phyloP scores from a whole-genome alignment of 2,113 vertebrate species.

The Polypterus senegalus region DNA sequence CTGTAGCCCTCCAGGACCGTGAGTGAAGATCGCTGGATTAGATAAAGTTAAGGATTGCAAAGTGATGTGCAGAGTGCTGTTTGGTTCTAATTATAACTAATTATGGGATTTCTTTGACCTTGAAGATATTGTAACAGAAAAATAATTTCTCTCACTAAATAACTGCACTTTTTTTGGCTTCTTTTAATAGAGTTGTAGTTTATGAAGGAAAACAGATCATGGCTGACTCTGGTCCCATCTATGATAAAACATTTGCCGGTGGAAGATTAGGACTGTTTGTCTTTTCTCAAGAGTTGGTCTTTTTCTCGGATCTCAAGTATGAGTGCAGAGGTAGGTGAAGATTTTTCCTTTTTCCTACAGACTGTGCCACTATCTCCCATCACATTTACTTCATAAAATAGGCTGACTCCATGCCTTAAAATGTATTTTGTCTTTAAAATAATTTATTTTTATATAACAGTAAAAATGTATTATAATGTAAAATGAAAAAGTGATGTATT shows the following conservation, averaged over 20 bases:
- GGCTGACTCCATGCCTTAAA: no score
- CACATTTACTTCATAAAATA: no score
- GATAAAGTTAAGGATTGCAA: no score
- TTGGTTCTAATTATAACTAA: no score
- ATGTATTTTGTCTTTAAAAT: no score
- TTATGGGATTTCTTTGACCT: no score
- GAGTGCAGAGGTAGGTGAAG: conserved; percentile 85
- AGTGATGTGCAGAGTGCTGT: no score
- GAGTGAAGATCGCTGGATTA: no score
- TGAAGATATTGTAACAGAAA: no score
- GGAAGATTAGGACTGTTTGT: conserved; percentile 91
- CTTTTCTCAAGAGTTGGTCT: conserved; percentile 95
- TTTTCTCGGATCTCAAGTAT: conserved; percentile 97
- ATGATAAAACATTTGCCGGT: conserved; percentile 84
- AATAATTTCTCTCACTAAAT: no score
- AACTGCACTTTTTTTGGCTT: neutral
- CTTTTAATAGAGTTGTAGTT: conserved; percentile 69
- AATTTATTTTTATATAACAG: neutral
- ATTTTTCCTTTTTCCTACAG: neutral
- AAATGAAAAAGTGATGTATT: neutral
- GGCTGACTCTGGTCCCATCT: conserved; percentile 88
- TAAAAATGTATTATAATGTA: neutral
- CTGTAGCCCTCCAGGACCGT: no score
- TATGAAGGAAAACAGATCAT: conserved; percentile 96
- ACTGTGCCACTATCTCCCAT: neutral